Conservation (phyloP, 2,797 vertebrate genomes). For the Enteromius treurensis region DNA sequence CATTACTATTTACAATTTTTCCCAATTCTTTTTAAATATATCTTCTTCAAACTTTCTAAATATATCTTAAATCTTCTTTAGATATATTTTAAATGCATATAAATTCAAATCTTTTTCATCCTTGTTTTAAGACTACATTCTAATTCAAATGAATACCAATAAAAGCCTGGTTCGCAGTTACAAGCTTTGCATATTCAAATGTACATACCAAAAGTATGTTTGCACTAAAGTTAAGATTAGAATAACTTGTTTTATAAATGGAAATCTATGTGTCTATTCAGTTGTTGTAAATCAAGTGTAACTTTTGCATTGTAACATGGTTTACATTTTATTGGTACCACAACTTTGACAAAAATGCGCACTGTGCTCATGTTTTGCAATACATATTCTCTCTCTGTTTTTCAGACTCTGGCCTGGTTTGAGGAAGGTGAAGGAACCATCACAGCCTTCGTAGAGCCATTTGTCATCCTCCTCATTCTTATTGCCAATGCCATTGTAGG, state of each 20-base stretch:
- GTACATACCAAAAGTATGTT: not conserved
- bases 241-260: not conserved
- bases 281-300: not conserved
- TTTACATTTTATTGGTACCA: not conserved
- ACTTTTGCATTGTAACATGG: not conserved
- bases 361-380: not conserved
- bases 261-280: not conserved
- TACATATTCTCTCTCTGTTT: slow-evolving; percentile 29
- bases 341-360: not conserved
- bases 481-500: slow-evolving; percentile 84
- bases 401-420: slow-evolving; percentile 81
- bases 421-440: slow-evolving; percentile 83
- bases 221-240: not conserved
- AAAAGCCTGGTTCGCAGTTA: not conserved
- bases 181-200: not conserved
- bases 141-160: not conserved
- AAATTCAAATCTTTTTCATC: not conserved
- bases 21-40: not conserved
- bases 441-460: slow-evolving; percentile 83
- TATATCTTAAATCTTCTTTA: not conserved
- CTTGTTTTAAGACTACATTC: not conserved
- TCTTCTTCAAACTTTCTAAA: too few relatives aligned
- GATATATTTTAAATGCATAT: not conserved
- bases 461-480: slow-evolving; percentile 84
- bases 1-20: not conserved